Base-by-base conservation (phyloP, 2,113 vertebrate genomes). In the Chaetops frenatus region DNA sequence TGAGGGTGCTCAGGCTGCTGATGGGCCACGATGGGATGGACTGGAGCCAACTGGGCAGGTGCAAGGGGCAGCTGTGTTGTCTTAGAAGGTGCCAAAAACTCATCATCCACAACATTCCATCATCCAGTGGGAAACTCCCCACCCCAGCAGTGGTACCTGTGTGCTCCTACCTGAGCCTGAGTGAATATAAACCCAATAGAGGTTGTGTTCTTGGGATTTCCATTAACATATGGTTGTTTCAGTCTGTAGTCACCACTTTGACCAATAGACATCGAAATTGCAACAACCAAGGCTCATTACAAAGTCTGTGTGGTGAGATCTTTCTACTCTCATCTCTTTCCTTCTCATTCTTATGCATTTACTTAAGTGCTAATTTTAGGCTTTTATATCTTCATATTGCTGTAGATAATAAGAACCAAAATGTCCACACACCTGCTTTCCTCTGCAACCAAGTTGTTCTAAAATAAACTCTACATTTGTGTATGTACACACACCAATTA, bases 201-300 rank as follows among this genome's bases (percentile, higher is more conserved):
- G 11, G 6, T 3, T 21, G 16, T 58, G 44, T 42, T 22, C 14
- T 27, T 44, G 6, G 11, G 7, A 15, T 36, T 77, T 38, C 38
- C 11, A 11, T 38, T 38, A 38, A 38, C 38, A 38, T 38, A 10
- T 9, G 38, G 38, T 38, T 38, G 38, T 10, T 38, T 38, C 36
- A 22, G 17, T 15, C 53, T 67, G 45, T 36, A 36, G 36, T 22
- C 45, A 67, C 33, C 62, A 15, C 6, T 33, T 33, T 31, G 21
- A 36, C 25, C 36, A 35, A 25, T 12, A 35, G 71, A 31, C 31
- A 15, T 2, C 0, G 1, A 33, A 44, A 58, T 12, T 36, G 27
- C 33, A 45, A 8, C 38, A 38, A 38, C 38, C 38, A 38, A 38
- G 38, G 38, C 38, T 38, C 38, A 38, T 38, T 38, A 38, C 38